These are phyloP conservation scores for Andrena chrysosceles DNA, from an alignment of 2,888 invertebrate species.

Conservation along the genomic window DNA sequence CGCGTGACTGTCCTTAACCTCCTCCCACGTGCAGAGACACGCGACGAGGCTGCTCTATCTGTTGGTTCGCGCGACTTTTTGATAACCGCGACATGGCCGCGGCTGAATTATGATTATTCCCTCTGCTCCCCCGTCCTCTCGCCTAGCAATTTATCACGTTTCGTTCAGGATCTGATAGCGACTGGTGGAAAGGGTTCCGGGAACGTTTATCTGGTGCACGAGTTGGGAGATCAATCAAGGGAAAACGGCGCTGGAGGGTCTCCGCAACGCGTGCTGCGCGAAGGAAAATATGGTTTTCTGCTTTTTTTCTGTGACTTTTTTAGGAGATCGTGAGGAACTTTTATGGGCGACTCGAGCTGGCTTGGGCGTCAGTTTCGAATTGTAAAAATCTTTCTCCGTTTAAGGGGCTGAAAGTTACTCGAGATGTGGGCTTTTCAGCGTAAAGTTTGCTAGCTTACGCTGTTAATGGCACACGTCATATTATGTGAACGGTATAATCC, in stretches of 20 bases:
- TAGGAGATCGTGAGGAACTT: background rate
- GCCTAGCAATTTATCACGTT: constrained; percentile 31
- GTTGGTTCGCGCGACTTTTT: constrained; percentile 28
- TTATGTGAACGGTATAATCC: constrained; percentile 43
- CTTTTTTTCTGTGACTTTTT: background rate
- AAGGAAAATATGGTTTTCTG: background rate
- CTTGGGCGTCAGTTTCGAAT: background rate
- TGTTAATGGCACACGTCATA: constrained; percentile 28
- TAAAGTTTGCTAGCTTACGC: background rate
- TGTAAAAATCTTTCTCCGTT: background rate
- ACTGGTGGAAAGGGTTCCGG: background rate
- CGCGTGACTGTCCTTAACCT: constrained; percentile 60
- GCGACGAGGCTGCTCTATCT: constrained; percentile 38
- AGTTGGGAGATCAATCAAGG: constrained; percentile 28
- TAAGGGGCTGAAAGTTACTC: background rate
- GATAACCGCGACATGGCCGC: constrained; percentile 20
- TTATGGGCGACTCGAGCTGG: background rate
- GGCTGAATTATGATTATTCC: constrained; percentile 20
- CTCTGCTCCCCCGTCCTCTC: background rate
- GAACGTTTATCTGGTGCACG: constrained; percentile 6
- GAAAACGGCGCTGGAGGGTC: background rate
- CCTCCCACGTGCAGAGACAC: constrained; percentile 46
- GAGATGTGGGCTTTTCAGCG: background rate
- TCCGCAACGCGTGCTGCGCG: background rate
- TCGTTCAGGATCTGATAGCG: constrained; percentile 29